These are phyloP conservation scores for Rhombomys opimus DNA, from an alignment of 2,113 vertebrate species.

Conservation along the genomic window DNA sequence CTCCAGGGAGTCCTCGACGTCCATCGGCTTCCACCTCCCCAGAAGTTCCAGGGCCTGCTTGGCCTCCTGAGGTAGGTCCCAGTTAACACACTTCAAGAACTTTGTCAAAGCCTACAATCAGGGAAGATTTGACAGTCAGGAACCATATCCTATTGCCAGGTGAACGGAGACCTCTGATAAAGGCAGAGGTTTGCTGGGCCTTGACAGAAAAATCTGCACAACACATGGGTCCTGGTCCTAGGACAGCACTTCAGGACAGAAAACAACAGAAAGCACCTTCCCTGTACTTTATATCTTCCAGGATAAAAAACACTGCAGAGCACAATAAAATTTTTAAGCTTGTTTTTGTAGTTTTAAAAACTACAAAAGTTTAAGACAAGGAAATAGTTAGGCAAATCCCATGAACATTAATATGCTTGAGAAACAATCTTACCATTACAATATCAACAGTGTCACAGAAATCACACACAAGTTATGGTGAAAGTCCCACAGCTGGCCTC, in stretches of 20 bases:
- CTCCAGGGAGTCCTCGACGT: conserved; percentile 98
- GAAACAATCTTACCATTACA: neutral
- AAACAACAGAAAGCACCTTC: neutral
- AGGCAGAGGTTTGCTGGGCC: neutral
- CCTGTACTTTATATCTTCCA: neutral
- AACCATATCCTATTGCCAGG: neutral
- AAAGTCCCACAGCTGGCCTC: neutral
- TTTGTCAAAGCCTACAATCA: conserved; percentile 94
- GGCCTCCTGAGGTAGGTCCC: conserved; percentile 97
- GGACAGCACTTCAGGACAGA: neutral
- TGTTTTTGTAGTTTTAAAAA: conserved; percentile 36
- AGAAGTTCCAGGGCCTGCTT: conserved; percentile 97
- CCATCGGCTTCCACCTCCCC: conserved; percentile 99
- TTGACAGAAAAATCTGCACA: neutral
- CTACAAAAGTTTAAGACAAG: neutral
- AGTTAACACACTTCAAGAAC: conserved; percentile 99
- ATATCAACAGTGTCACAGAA: neutral
- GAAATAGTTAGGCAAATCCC: neutral
- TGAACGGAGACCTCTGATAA: neutral
- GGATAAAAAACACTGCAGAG: neutral
- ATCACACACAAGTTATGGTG: neutral
- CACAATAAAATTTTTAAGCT: neutral
- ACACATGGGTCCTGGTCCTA: neutral
- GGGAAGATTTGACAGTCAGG: conserved; percentile 32
- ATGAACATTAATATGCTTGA: neutral